Evolutionary conservation across 2,888 invertebrate genomes (phyloP), one percentile per base, ranked within the genome.

Genomic region (Cantharis lateralis): DNA sequence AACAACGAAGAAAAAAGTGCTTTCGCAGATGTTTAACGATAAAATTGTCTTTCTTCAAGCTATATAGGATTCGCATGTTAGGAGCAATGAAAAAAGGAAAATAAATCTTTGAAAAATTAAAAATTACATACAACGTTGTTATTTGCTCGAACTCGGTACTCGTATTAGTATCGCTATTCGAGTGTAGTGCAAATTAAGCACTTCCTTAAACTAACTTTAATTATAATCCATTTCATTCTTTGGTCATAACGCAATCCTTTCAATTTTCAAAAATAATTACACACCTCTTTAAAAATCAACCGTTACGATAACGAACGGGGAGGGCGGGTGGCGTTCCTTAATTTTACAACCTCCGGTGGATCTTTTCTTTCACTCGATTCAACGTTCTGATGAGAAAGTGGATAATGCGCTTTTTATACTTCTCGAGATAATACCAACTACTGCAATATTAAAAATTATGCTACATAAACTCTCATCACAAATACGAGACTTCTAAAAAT

Each of bases 381-480:
- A n/a, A 48, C 48, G 48, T 48, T n/a, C n/a, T n/a, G 48, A 48
- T 48, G 48, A 48, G 48, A 48, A 48, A 48, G n/a, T n/a, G 48
- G 48, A 48, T 48, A 48, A 48, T 48, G 48, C 48, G 48, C 48
- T 48, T 48, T 48, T 48, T 48, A 48, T 48, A n/a, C 48, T 48
- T 48, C n/a, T n/a, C 5, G n/a, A 48, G 48, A 48, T 48, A 48
- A 48, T 48, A 48, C n/a, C 48, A 48, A 48, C 48, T 48, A 48
- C 48, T 48, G 48, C 7, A 13, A 15, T 11, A 28, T 18, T 26
- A 26, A 68, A 20, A 28, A 70, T 48, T 74, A 62, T 68, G 71
- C 62, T 24, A 61, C 72, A 76, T 76, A 76, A 76, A 74, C 73
- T 73, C 69, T 48, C 15, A 62, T 68, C 15, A 68, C 15, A 24